Evolutionary conservation across 2,888 invertebrate species (phyloP), one percentile per base, ranked within the genome.

Genomic region (Alloplasta piceator): DNA sequence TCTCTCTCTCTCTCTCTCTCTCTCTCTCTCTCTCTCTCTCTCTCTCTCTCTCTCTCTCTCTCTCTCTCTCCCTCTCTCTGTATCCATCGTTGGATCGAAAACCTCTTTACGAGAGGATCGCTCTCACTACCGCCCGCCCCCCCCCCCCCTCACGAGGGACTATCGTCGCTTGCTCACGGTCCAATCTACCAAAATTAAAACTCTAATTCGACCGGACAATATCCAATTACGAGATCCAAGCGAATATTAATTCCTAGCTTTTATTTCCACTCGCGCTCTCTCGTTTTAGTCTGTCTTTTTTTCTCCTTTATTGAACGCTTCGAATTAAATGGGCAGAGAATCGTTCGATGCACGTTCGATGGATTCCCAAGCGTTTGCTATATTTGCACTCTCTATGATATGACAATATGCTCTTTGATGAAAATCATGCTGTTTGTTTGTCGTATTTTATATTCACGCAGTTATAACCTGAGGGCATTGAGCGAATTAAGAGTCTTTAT

Each of bases 161-260:
- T 71, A 70, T 50, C 61, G 43, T 43, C 66, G 58, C 64, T 72
- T 86, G 86, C 83, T 82, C 84, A 76, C 80, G 80, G 84, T 77
- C 85, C 86, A 87, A 87, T 89, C 87, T 88, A 88, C 88, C 86
- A 85, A 90, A 90, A 91, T 91, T 91, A 91, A 91, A 91, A 90
- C 87, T 89, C 89, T 89, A 89, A 91, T 91, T 90, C 88, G 88
- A 88, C 89, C 85, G 87, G 88, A 90, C 90, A 91, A 91, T 91
- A 90, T 91, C 89, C 91, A 91, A 91, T 91, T 91, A 91, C 87
- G 86, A 83, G 83, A 82, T 84, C 83, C 83, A 83, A 85, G 87
- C 85, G 88, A 89, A 90, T 90, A 89, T 90, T 89, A 90, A 89
- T 90, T 90, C 82, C 87, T 85, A 83, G 85, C 86, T 87, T 89